Evolutionary conservation across 2,888 invertebrate genomes (phyloP).

Genomic region (Temnothorax ravouxi): DNA sequence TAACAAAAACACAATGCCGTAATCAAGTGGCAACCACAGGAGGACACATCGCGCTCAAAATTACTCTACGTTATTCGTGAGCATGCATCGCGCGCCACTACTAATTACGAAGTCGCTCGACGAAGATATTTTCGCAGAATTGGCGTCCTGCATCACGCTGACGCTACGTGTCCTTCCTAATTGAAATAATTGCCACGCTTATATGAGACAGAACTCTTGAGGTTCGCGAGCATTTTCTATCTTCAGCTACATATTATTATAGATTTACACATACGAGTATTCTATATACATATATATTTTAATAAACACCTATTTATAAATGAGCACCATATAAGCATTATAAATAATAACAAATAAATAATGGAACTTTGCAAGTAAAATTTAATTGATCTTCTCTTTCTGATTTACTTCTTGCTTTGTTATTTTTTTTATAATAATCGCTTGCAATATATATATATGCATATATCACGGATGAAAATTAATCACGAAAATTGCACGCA

Average conservation of each 20-base stretch:
- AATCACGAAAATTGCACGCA: slow-evolving; percentile 43
- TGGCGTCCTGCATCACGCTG: slow-evolving; percentile 46
- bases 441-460: neutral
- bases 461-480: slow-evolving; percentile 7
- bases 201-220: slow-evolving; percentile 32
- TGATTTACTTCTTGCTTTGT: neutral
- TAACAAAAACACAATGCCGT: slow-evolving; percentile 42
- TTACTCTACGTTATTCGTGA: slow-evolving; percentile 41
- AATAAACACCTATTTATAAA: neutral
- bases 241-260: neutral
- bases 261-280: neutral
- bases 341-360: neutral
- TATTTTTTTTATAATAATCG: neutral
- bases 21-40: slow-evolving; percentile 42
- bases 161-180: slow-evolving; percentile 22
- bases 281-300: neutral
- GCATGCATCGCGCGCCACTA: slow-evolving; percentile 30
- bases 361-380: neutral
- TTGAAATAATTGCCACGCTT: slow-evolving; percentile 52
- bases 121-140: slow-evolving; percentile 54
- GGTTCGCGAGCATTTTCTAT: slow-evolving; percentile 1
- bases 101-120: slow-evolving; percentile 60
- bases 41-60: slow-evolving; percentile 36
- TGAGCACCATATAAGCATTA: neutral
- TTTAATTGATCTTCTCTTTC: neutral